Percentiles rank a stretch among this genome's conserved stretches.
These are phyloP conservation scores for Onchidella celtica DNA, from an alignment of 2,888 invertebrate genomes.

Conservation along the genomic window DNA sequence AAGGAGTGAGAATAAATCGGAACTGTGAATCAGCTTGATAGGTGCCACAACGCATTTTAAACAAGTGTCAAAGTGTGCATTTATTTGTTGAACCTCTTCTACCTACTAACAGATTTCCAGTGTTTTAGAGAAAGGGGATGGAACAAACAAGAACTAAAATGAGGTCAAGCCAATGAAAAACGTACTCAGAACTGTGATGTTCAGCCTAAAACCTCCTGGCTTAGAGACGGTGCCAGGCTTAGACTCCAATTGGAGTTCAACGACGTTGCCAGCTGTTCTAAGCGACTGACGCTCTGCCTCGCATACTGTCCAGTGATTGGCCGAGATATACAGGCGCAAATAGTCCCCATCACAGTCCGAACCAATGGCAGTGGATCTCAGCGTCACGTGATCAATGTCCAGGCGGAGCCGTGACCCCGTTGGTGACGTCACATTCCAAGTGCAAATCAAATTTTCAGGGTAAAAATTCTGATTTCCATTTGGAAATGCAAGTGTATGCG, in stretches of 20 bases:
- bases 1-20: too few species aligned
- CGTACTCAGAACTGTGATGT: background rate
- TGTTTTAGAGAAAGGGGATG: too few species aligned
- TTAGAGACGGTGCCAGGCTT: background rate
- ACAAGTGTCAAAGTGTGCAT: too few species aligned
- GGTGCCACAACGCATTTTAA: too few species aligned
- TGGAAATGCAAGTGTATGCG: background rate
- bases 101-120: too few species aligned
- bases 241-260: background rate
- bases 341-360: background rate
- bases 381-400: constrained; percentile 4
- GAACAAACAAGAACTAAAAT: too few species aligned
- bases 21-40: too few species aligned
- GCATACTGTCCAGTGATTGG: constrained; percentile 8
- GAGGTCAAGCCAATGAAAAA: too few species aligned
- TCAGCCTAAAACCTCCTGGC: background rate
- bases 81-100: too few species aligned
- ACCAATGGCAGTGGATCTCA: background rate
- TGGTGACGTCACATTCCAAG: background rate
- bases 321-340: background rate
- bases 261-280: background rate
- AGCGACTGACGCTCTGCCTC: background rate
- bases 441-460: background rate
- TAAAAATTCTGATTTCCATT: background rate
- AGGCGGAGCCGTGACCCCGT: background rate